Base-by-base conservation (phyloP, 2,113 vertebrate species). In the Prinia subflava region DNA sequence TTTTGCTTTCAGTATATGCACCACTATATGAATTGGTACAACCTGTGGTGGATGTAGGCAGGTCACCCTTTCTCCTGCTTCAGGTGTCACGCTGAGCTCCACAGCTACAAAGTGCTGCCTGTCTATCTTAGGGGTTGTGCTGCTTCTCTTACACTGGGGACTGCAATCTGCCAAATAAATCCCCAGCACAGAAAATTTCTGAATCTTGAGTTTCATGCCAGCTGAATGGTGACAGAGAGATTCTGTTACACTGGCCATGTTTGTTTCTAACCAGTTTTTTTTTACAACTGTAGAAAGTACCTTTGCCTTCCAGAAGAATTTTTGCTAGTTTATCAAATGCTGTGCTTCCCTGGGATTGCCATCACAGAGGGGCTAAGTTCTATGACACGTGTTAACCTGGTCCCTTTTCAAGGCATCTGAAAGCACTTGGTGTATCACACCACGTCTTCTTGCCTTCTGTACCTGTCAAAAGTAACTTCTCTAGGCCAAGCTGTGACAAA, bases 51-150 rank as follows among this genome's bases (percentile, higher is more conserved):
- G 39, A 16, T 23, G 2, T 0, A 8, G 53, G 56, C 83, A 53
- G 13, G 42, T 60, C 9, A 0, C 33, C 23, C 27, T 81, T n/a
- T 53, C 23, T 10, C 0, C 31, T n/a, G n/a, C 47, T 37, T 30
- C 47, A 63, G 56, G 28, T 4, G 1, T 47, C 47, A 33, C 0
- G 6, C 62, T 2, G 5, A 70, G 56, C 62, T 80, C 24, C 6
- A 2, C 2, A 8, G 31, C 15, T 41, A 9, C 39, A 31, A 30
- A 47, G 27, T 49, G 46, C 47, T 77, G 68, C 42, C 68, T 70
- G 20, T 17, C 28, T 18, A 0, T 56, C 3, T 23, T 21, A 16
- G 35, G 15, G 56, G 27, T 37, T 70, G 13, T 65, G 62, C 63
- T 88, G 52, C n/a, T 84, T 86, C 25, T 39, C 35, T 64, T 53